Evolutionary conservation across 2,113 vertebrate species (phyloP).

Genomic region (Antennarius striatus): DNA sequence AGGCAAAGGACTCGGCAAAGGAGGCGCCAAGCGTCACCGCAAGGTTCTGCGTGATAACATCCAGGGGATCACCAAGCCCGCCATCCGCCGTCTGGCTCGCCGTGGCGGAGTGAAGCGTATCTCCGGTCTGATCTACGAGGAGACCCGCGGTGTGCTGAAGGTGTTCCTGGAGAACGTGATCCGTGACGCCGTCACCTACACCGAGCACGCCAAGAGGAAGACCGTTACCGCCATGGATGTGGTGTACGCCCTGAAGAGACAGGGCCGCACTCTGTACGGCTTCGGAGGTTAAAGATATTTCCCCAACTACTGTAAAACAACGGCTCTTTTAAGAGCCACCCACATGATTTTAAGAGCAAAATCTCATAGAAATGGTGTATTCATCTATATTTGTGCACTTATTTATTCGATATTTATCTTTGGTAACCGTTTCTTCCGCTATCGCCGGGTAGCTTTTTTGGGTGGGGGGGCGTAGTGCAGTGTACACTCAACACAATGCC

Average conservation of each 20-base stretch:
- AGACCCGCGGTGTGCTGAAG: constrained; percentile 37
- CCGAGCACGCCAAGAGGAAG: constrained; percentile 40
- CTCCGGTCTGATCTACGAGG: constrained; percentile 36
- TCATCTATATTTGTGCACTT: too few species aligned
- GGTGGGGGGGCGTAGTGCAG: too few species aligned
- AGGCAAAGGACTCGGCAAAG: not conserved
- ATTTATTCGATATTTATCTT: too few species aligned
- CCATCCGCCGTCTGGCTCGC: constrained; percentile 39
- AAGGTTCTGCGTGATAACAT: constrained; percentile 35
- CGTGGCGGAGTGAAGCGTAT: constrained; percentile 42
- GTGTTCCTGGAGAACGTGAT: constrained; percentile 46
- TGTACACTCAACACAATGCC: too few species aligned
- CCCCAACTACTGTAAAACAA: not conserved
- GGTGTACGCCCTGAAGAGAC: constrained; percentile 11
- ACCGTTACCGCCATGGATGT: constrained; percentile 19
- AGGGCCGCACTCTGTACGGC: constrained; percentile 22
- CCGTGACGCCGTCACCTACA: constrained; percentile 48
- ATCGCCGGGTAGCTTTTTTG: too few species aligned
- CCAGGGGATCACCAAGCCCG: constrained; percentile 43
- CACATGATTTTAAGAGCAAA: not conserved
- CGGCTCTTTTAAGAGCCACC: constrained; percentile 8
- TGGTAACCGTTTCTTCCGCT: too few species aligned
- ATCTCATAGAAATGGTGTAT: too few species aligned
- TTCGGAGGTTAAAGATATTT: constrained; percentile 3
- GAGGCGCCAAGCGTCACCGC: constrained; percentile 4